Evolutionary conservation across 1,140 invertebrate species (phyloP).

Genomic region (Hermetia illucens): DNA sequence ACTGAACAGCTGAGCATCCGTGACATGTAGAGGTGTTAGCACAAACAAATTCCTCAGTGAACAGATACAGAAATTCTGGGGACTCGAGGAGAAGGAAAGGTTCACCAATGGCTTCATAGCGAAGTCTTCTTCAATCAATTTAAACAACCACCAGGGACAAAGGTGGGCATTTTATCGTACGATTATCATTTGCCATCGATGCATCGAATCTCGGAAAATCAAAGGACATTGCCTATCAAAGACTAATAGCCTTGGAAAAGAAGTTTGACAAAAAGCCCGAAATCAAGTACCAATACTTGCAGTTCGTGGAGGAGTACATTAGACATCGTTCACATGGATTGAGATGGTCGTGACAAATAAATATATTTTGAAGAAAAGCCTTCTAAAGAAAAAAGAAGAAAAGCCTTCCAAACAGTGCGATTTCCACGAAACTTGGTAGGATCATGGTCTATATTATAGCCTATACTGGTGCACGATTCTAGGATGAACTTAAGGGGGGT

Average conservation of each 20-base stretch:
- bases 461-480: no score
- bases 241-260: conserved; percentile 9
- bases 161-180: conserved; percentile 16
- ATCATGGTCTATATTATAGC: no score
- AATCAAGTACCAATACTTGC: neutral
- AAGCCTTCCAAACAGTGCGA: no score
- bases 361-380: no score
- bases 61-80: conserved; percentile 9
- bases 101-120: neutral
- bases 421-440: no score
- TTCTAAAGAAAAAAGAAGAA: no score
- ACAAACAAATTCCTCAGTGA: neutral
- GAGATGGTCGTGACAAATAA: no score
- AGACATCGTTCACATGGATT: neutral
- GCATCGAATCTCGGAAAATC: conserved; percentile 11
- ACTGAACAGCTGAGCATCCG: neutral
- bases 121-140: conserved; percentile 4
- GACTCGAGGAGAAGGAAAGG: conserved; percentile 6
- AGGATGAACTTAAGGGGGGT: no score
- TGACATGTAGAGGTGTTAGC: neutral
- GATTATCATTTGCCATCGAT: conserved; percentile 14
- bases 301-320: neutral
- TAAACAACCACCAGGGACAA: neutral
- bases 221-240: conserved; percentile 7
- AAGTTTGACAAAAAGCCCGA: neutral